Evolutionary conservation across 30 jellyfish, hydroid and myxozoan species (phyloP).

Genomic region (Rhopilema esculentum): DNA sequence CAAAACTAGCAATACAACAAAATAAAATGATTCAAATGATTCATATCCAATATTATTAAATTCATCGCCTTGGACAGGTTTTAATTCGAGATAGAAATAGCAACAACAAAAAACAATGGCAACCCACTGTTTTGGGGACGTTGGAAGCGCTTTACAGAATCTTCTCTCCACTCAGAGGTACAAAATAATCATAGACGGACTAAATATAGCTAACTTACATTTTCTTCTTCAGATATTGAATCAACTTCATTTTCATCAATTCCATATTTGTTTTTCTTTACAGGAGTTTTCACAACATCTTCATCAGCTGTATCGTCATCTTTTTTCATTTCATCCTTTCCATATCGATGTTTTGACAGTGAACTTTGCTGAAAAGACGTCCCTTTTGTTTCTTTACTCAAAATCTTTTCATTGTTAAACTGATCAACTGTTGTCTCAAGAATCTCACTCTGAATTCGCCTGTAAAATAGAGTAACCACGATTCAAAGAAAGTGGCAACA

Average conservation of each 20-base stretch:
- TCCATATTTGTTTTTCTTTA: constrained; percentile 39
- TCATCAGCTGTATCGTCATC: not conserved
- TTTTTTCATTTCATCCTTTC: not conserved
- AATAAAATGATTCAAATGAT: not conserved
- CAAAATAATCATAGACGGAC: too few species aligned
- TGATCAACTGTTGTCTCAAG: constrained; percentile 31
- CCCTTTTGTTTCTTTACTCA: not conserved
- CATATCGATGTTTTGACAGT: not conserved
- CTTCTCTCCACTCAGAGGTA: too few species aligned
- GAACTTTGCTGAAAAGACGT: not conserved
- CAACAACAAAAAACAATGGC: too few species aligned
- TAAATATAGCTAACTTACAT: constrained; percentile 17
- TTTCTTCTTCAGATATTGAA: constrained; percentile 16
- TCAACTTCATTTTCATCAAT: constrained; percentile 47
- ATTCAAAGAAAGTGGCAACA: not conserved
- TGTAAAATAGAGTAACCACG: not conserved
- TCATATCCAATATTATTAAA: too few species aligned
- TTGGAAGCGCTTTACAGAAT: too few species aligned
- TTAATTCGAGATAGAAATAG: too few species aligned
- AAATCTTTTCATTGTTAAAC: not conserved
- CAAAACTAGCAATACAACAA: not conserved
- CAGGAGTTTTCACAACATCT: not conserved
- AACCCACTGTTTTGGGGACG: too few species aligned
- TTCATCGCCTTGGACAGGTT: too few species aligned
- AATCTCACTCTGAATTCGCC: constrained; percentile 17